Conservation (phyloP, 2,113 vertebrate genomes). For the Phylloscopus whistleri region DNA sequence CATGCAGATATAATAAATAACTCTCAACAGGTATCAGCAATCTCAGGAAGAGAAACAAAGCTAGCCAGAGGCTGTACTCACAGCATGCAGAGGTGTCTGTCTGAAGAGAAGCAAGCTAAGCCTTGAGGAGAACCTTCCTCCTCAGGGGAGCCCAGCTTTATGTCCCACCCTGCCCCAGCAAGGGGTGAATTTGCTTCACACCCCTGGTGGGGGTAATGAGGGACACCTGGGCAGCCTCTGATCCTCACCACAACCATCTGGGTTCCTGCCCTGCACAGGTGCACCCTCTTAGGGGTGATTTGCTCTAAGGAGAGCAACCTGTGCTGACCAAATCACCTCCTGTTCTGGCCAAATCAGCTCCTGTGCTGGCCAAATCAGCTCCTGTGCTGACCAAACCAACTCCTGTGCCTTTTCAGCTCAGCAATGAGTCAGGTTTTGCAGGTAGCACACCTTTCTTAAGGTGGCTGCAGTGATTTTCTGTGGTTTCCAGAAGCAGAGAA, state of each 20-base stretch:
- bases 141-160: fast-evolving
- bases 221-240: background rate
- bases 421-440: background rate
- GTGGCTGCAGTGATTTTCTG: background rate
- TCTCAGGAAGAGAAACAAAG: background rate
- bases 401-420: background rate
- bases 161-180: fast-evolving
- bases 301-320: background rate
- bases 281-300: background rate
- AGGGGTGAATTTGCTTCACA: background rate
- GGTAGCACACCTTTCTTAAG: background rate
- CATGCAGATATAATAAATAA: fast-evolving
- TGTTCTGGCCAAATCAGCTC: too few species aligned
- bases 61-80: background rate
- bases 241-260: fast-evolving
- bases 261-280: background rate
- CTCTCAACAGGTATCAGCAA: background rate
- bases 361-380: too few species aligned
- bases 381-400: too few species aligned
- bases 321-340: too few species aligned
- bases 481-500: too few species aligned
- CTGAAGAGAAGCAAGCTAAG: fast-evolving
- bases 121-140: fast-evolving
- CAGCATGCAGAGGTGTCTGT: fast-evolving
- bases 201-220: background rate